Evolutionary conservation across 1,140 invertebrate genomes (phyloP).

Genomic region (Oryctes rhinoceros): DNA sequence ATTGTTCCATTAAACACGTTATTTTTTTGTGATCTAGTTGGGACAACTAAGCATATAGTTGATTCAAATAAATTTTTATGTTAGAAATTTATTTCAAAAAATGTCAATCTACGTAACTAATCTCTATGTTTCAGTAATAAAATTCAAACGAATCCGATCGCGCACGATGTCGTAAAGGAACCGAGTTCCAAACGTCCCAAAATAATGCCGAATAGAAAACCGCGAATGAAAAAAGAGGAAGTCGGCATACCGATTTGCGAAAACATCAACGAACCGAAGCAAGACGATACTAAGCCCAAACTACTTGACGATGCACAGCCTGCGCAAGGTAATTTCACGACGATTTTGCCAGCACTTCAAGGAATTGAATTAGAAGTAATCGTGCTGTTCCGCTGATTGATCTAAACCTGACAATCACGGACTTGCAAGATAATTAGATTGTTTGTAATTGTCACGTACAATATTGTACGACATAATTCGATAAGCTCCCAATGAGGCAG

Average conservation of each 20-base stretch:
- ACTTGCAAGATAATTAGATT: no score
- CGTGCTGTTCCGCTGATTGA: not conserved
- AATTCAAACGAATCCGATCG: not conserved
- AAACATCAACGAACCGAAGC: not conserved
- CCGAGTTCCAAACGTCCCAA: not conserved
- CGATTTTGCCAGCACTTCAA: not conserved
- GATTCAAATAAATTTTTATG: no score
- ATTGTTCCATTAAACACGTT: no score
- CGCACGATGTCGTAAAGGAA: not conserved
- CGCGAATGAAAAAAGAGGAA: constrained; percentile 16
- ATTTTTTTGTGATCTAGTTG: no score
- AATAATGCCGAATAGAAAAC: not conserved
- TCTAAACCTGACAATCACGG: not conserved
- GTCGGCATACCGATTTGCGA: not conserved
- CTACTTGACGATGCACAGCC: not conserved
- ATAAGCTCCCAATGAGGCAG: no score
- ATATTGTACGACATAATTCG: no score
- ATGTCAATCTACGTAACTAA: no score
- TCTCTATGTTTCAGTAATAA: not conserved
- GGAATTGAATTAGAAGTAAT: not conserved
- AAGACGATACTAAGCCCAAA: not conserved
- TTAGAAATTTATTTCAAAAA: no score
- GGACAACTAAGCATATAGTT: no score
- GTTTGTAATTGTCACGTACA: no score
- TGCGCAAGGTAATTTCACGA: not conserved